Conservation (phyloP, 2,888 invertebrate genomes). For the Ophonus ardosiacus region DNA sequence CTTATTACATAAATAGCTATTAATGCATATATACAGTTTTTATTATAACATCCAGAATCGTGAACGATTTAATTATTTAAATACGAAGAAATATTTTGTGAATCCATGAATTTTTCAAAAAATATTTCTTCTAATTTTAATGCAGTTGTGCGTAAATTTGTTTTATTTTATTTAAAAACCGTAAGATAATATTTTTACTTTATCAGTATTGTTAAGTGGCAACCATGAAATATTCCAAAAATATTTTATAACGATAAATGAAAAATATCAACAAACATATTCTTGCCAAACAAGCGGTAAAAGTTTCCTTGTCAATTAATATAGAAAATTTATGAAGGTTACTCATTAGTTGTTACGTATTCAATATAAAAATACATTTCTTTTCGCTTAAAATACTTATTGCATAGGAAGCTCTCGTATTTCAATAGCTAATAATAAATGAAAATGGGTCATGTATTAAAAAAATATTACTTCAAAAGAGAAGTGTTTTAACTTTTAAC, state of each 20-base stretch:
- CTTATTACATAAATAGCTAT: no score
- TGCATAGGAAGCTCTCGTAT: not conserved
- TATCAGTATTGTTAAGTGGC: not conserved
- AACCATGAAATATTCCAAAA: not conserved
- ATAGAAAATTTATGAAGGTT: not conserved
- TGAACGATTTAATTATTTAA: no score
- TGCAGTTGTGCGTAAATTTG: no score
- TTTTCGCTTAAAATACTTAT: not conserved
- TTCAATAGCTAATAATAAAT: not conserved
- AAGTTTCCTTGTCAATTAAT: not conserved
- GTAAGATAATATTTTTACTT: no score
- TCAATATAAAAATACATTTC: slow-evolving; percentile 4
- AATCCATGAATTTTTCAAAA: no score
- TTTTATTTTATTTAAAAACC: no score
- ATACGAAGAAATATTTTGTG: no score
- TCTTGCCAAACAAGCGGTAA: not conserved
- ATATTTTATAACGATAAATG: not conserved
- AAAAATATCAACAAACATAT: not conserved
- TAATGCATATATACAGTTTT: no score
- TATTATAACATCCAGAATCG: no score
- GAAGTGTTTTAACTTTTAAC: not conserved
- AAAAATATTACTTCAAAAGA: slow-evolving; percentile 10
- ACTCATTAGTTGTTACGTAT: not conserved
- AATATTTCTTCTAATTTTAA: no score
- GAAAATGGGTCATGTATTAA: slow-evolving; percentile 26